Conservation (phyloP, 2,797 vertebrate genomes). For the Poecile montanus region DNA sequence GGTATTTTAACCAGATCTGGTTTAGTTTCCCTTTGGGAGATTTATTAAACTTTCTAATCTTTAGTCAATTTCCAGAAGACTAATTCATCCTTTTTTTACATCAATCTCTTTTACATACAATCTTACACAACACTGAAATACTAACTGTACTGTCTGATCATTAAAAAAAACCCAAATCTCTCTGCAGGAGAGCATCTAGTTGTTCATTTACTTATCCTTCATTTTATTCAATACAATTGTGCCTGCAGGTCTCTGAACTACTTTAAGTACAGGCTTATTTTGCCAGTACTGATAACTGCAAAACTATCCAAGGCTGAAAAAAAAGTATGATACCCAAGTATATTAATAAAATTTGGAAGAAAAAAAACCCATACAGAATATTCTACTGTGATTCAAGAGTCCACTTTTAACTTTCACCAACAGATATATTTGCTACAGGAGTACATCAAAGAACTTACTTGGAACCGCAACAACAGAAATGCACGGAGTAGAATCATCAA, state of each 20-base stretch:
- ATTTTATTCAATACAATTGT: neutral
- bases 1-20: neutral
- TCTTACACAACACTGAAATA: neutral
- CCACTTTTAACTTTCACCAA: neutral
- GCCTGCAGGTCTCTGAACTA: neutral
- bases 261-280: neutral
- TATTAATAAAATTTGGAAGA: neutral
- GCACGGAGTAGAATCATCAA: conserved; percentile 78
- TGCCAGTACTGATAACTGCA: neutral
- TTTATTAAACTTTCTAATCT: neutral
- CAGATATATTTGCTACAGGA: neutral
- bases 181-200: neutral
- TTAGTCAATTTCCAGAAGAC: neutral
- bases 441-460: conserved; percentile 77
- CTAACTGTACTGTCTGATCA: neutral
- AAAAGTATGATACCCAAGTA: neutral
- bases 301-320: neutral
- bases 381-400: neutral
- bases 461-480: conserved; percentile 94
- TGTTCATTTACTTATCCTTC: neutral
- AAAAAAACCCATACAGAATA: neutral
- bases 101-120: neutral
- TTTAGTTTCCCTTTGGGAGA: neutral
- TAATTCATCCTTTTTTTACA: neutral
- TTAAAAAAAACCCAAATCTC: neutral